phyloP scores from a whole-genome alignment of 2,113 vertebrate species.

The Pterocles burchelli region DNA sequence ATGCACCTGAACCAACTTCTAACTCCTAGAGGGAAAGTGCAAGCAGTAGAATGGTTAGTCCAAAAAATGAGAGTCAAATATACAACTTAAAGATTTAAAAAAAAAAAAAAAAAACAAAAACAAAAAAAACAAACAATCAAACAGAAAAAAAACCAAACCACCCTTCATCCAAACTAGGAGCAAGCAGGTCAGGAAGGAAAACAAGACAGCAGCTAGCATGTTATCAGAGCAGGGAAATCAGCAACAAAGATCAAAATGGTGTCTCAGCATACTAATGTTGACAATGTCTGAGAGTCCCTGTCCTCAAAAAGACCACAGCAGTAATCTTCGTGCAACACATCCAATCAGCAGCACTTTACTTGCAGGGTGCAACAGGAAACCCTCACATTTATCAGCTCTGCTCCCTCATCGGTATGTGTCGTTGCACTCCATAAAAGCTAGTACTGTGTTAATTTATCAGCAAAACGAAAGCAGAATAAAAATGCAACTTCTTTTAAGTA shows the following conservation, averaged over 20 bases:
- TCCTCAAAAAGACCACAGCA: constrained; percentile 26
- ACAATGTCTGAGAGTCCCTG: background rate
- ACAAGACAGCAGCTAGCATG: constrained; percentile 5
- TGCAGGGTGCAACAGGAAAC: constrained; percentile 67
- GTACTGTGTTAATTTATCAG: constrained; percentile 41
- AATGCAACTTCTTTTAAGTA: background rate
- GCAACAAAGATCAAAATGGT: constrained; percentile 49
- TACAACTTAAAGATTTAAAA: background rate
- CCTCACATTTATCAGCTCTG: constrained; percentile 34
- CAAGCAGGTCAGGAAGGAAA: constrained; percentile 14
- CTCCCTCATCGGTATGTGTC: constrained; percentile 39
- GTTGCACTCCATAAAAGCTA: constrained; percentile 12
- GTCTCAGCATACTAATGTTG: constrained; percentile 52
- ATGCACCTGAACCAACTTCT: background rate
- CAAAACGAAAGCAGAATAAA: constrained; percentile 33
- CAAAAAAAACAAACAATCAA: too few species aligned
- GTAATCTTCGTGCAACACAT: constrained; percentile 1
- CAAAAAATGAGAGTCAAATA: background rate
- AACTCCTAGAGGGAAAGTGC: background rate
- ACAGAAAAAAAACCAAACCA: background rate
- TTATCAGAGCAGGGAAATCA: constrained; percentile 58
- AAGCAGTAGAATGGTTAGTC: background rate
- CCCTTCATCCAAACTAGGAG: background rate
- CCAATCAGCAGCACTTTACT: constrained; percentile 50
- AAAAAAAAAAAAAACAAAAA: too few species aligned